Conservation (phyloP, 2,113 vertebrate species). For the Brevimyrus niger region DNA sequence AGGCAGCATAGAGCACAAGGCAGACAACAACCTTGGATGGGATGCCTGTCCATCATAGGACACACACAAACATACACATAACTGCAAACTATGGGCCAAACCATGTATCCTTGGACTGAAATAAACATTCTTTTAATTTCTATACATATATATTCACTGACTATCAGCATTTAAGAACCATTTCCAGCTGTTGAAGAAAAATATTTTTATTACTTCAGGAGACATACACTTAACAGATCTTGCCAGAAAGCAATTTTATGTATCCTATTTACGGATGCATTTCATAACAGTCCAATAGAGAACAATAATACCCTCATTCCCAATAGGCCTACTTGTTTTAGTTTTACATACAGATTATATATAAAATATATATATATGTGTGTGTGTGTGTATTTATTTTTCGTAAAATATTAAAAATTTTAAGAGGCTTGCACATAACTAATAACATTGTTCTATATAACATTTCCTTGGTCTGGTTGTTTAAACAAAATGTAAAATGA, state of each 20-base stretch:
- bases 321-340: neutral
- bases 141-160: neutral
- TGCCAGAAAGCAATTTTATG: neutral
- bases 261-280: neutral
- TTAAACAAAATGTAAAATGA: neutral
- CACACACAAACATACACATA: neutral
- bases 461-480: neutral
- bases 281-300: neutral
- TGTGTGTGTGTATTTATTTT: neutral
- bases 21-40: neutral
- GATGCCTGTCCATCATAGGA: neutral
- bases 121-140: neutral
- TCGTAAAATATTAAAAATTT: neutral
- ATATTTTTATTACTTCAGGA: neutral
- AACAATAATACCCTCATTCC: neutral
- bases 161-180: neutral
- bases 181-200: neutral
- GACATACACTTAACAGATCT: neutral
- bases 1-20: neutral
- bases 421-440: neutral
- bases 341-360: neutral
- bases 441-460: neutral
- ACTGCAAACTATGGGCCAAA: neutral
- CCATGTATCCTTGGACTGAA: neutral
- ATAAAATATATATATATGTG: no score